phyloP scores from a whole-genome alignment of 2,113 vertebrate species.

The pig (Sus scrofa) region T2T-Sscrofa CM000816.6:17768001-17768500 shows the following conservation, averaged over 20 bases:
- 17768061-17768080: background rate
- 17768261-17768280: background rate
- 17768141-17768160: background rate
- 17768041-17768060: background rate
- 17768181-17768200: background rate
- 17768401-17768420: background rate
- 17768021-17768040: too few species aligned
- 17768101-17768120: background rate
- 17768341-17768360: background rate
- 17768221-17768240: too few species aligned
- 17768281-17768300: background rate
- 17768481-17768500: background rate
- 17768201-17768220: background rate
- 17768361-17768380: conserved; percentile 21
- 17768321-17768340: background rate
- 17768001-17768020: background rate
- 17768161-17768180: background rate
- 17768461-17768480: background rate
- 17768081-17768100: background rate
- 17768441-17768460: background rate
- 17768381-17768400: background rate
- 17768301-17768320: background rate
- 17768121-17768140: background rate
- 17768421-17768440: background rate
- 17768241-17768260: background rate